These are phyloP conservation scores for Drosophila nikananu DNA, from an alignment of 1,140 invertebrate species.

Conservation along the genomic window DNA sequence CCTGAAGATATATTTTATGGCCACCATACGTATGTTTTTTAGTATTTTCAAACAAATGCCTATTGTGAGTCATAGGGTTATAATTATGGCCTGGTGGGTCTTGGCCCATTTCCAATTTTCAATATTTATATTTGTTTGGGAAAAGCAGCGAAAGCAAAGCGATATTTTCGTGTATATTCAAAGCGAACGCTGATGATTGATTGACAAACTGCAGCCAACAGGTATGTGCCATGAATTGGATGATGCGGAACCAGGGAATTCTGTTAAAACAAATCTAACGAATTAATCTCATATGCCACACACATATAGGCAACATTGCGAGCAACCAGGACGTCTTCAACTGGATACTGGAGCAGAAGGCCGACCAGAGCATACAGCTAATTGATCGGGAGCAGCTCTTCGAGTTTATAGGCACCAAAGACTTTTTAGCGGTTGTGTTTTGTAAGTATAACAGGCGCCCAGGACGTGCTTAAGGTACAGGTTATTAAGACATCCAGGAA, in stretches of 20 bases:
- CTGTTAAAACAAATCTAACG: conserved; percentile 3
- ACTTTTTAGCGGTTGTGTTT: conserved; percentile 96
- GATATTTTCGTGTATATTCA: conserved; percentile 18
- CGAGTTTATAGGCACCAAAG: conserved; percentile 95
- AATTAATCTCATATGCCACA: conserved; percentile 7
- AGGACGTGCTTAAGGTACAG: conserved; percentile 47
- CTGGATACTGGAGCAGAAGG: conserved; percentile 96
- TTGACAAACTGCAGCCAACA: conserved; percentile 81
- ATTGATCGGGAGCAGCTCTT: conserved; percentile 93
- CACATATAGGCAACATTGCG: conserved; percentile 91
- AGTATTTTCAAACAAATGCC: background rate
- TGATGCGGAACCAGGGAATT: background rate
- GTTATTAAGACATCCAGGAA: conserved; percentile 48
- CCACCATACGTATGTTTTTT: background rate
- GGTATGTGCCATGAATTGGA: conserved; percentile 64
- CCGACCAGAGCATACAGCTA: conserved; percentile 96
- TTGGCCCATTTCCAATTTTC: conserved; percentile 24
- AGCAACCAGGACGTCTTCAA: conserved; percentile 94
- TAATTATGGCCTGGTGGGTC: conserved; percentile 16
- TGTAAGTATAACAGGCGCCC: conserved; percentile 89
- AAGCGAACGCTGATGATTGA: conserved; percentile 63
- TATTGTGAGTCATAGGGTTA: conserved; percentile 15
- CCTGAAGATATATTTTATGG: conserved; percentile 3
- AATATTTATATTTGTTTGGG: conserved; percentile 3
- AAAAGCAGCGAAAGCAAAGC: conserved; percentile 4